phyloP scores from a whole-genome alignment of 2,888 invertebrate genomes.

The Philhelius pedissequus region DNA sequence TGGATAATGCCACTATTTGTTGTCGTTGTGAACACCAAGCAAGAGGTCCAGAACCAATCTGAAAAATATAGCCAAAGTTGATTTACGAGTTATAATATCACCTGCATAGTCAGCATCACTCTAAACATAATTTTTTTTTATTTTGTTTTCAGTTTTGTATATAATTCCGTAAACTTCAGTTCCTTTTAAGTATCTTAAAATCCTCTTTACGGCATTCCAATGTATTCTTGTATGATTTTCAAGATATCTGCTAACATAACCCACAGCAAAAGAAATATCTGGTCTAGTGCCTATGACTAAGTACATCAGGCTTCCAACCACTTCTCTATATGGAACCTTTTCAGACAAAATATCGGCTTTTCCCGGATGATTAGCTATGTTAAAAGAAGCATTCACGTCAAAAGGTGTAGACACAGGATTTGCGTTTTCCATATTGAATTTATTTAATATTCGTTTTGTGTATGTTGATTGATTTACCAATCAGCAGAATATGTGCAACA shows the following conservation, averaged over 20 bases:
- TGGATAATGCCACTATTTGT: not conserved
- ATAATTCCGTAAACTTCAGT: not conserved
- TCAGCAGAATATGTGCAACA: no score
- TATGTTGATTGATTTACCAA: not conserved
- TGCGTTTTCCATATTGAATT: not conserved
- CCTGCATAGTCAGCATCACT: no score
- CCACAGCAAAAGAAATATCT: conserved; percentile 56
- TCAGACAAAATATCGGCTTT: no score
- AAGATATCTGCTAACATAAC: conserved; percentile 16
- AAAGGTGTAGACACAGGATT: not conserved
- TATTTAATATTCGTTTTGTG: not conserved
- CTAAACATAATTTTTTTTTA: not conserved
- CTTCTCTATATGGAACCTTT: no score
- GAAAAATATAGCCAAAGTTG: not conserved
- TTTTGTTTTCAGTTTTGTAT: not conserved
- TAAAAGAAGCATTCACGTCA: no score
- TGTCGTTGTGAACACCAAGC: not conserved
- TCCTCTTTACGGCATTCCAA: not conserved
- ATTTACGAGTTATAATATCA: not conserved
- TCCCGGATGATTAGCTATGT: no score
- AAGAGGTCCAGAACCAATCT: not conserved
- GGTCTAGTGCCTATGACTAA: conserved; percentile 33
- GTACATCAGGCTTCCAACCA: no score
- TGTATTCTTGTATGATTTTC: not conserved
- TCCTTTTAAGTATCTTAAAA: not conserved